Conservation (phyloP, 2,888 invertebrate species). For the Drosophila formosana region DNA sequence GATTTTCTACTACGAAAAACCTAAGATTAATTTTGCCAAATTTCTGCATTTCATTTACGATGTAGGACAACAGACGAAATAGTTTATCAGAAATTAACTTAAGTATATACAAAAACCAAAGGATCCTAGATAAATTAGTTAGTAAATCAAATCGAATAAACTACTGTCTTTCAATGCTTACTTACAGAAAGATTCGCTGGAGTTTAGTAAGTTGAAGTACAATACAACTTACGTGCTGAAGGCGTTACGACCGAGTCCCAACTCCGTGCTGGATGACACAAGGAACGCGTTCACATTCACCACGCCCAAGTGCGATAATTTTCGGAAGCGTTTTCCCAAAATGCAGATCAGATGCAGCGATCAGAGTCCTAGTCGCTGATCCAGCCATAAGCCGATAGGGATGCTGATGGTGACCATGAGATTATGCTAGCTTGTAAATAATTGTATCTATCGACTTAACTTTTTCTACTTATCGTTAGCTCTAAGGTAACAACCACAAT, state of each 20-base stretch:
- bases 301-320: conserved; percentile 84
- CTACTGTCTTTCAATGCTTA: not conserved
- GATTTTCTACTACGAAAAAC: too few species aligned
- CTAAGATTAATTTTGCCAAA: too few species aligned
- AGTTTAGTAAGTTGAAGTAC: conserved; percentile 84
- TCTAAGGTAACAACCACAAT: conserved; percentile 43
- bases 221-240: conserved; percentile 83
- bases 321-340: conserved; percentile 83
- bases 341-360: conserved; percentile 81
- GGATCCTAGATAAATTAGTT: too few species aligned
- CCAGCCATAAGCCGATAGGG: conserved; percentile 54
- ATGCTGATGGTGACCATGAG: conserved; percentile 64
- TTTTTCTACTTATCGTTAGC: conserved; percentile 61
- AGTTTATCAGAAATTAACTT: too few species aligned
- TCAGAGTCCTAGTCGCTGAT: conserved; percentile 31
- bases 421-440: conserved; percentile 74
- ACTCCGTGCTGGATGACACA: conserved; percentile 54
- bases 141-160: not conserved
- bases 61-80: too few species aligned
- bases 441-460: conserved; percentile 64
- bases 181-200: conserved; percentile 83
- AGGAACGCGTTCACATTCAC: conserved; percentile 75
- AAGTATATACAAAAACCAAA: too few species aligned
- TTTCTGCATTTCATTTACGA: too few species aligned
- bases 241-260: conserved; percentile 61